phyloP scores from a whole-genome alignment of 2,797 vertebrate species.

The Catamblyrhynchus diadema region DNA sequence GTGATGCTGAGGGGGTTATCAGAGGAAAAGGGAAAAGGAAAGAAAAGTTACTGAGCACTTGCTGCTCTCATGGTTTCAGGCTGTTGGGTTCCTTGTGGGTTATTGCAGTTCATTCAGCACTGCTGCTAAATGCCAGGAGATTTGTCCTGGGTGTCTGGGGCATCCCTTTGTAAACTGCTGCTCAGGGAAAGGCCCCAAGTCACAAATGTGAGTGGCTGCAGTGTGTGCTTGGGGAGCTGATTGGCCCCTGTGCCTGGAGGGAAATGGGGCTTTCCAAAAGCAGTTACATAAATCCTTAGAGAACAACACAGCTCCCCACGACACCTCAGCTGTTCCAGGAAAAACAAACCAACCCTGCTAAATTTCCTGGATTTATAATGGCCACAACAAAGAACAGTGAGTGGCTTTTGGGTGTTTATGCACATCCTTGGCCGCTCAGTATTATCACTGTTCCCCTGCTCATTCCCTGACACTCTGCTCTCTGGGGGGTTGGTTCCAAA shows the following conservation, averaged over 20 bases:
- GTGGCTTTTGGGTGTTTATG: neutral
- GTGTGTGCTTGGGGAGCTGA: neutral
- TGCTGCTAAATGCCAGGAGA: neutral
- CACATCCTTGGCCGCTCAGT: neutral
- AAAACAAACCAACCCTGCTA: neutral
- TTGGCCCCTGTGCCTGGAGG: neutral
- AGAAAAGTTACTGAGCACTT: neutral
- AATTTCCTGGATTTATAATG: neutral
- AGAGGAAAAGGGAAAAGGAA: neutral
- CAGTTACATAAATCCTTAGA: neutral
- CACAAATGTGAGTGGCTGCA: neutral
- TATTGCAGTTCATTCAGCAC: slow-evolving; percentile 30
- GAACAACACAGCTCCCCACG: neutral
- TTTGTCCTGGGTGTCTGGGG: neutral
- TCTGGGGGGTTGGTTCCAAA: neutral
- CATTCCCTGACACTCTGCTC: neutral
- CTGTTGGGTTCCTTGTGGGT: neutral
- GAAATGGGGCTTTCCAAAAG: neutral
- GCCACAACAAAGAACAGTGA: neutral
- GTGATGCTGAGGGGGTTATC: neutral
- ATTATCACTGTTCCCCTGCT: neutral
- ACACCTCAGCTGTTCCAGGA: neutral
- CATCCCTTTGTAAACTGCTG: neutral
- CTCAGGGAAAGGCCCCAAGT: neutral
- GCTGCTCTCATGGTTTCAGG: neutral